Evolutionary conservation across 2,797 vertebrate genomes (phyloP).

Genomic region (Amblyraja radiata): DNA sequence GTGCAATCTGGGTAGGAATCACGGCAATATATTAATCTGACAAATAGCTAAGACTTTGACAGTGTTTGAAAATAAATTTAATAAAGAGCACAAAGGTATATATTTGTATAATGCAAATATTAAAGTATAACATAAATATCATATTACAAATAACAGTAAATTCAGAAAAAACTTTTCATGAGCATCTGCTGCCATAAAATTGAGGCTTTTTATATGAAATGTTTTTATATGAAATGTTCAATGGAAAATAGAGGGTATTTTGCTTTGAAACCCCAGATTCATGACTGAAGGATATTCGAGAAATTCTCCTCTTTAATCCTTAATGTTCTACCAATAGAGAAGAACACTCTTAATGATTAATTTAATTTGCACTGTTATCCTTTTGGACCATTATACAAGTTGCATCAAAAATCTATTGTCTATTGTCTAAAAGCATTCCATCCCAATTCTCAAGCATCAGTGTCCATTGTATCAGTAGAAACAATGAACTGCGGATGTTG

Average conservation of each 20-base stretch:
- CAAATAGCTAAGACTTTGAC: background rate
- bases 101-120: background rate
- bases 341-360: background rate
- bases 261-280: background rate
- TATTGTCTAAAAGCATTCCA: background rate
- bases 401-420: background rate
- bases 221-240: background rate
- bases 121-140: background rate
- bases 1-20: background rate
- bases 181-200: background rate
- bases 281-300: background rate
- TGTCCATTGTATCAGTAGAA: background rate
- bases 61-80: background rate
- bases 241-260: background rate
- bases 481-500: too few relatives aligned
- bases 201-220: background rate
- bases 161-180: background rate
- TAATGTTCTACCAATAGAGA: background rate
- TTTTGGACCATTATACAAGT: background rate
- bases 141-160: background rate
- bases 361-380: background rate
- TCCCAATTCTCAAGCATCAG: background rate
- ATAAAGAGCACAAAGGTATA: background rate
- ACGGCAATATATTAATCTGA: background rate
- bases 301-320: background rate